Conservation (phyloP, 1,140 invertebrate genomes). For the Zaprionus lachaisei region DNA sequence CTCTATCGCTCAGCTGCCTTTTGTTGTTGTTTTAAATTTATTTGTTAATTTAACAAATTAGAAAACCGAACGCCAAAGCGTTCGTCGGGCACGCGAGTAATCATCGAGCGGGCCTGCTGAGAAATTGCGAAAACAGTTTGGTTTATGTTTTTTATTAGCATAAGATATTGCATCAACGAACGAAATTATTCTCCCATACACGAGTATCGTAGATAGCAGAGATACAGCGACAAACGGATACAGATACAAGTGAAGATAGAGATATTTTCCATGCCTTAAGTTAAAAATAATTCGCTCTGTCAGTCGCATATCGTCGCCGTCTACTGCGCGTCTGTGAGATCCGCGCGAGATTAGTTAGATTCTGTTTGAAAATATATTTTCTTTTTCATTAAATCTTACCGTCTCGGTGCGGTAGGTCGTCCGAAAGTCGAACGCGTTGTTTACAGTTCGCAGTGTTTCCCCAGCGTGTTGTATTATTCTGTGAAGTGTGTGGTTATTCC, state of each 20-base stretch:
- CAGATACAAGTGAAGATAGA: neutral
- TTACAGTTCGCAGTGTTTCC: slow-evolving; percentile 10
- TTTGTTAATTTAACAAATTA: slow-evolving; percentile 42
- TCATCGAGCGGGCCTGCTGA: slow-evolving; percentile 18
- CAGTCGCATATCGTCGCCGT: slow-evolving; percentile 43
- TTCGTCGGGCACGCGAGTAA: slow-evolving; percentile 16
- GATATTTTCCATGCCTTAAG: slow-evolving; percentile 15
- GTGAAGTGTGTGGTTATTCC: slow-evolving; percentile 17
- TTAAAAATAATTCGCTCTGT: slow-evolving; percentile 37
- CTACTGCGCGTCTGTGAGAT: slow-evolving; percentile 40
- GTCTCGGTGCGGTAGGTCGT: slow-evolving; percentile 36
- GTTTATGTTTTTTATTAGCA: slow-evolving; percentile 77
- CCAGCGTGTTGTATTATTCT: neutral
- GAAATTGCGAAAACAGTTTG: slow-evolving; percentile 33
- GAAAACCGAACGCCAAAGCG: slow-evolving; percentile 21
- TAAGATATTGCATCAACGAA: slow-evolving; percentile 63
- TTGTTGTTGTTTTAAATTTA: slow-evolving; percentile 19
- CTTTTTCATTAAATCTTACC: slow-evolving; percentile 43
- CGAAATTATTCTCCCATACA: neutral
- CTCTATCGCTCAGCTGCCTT: slow-evolving; percentile 1
- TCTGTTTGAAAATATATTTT: slow-evolving; percentile 6
- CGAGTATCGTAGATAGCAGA: slow-evolving; percentile 2
- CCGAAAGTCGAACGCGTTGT: slow-evolving; percentile 20
- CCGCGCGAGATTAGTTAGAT: slow-evolving; percentile 54
- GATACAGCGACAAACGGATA: neutral